Conservation (phyloP, 2,113 vertebrate genomes). For the Puma concolor region DNA sequence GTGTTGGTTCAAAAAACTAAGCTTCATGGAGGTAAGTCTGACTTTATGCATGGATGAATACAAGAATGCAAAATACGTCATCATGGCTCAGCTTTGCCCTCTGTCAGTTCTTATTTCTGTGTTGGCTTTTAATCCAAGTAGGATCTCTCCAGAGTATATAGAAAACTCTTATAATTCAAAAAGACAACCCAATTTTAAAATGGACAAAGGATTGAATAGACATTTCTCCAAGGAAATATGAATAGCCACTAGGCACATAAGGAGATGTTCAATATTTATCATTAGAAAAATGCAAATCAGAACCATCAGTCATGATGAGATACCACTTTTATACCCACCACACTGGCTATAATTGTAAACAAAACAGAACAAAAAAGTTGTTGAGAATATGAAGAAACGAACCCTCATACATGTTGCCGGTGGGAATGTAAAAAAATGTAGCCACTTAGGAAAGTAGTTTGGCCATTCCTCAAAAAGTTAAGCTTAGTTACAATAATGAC, state of each 20-base stretch:
- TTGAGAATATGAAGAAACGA: not conserved
- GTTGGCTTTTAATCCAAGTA: not conserved
- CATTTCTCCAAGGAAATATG: not conserved
- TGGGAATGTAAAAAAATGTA: not conserved
- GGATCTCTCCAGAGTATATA: not conserved
- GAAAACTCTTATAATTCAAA: not conserved
- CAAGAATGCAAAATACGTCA: not conserved
- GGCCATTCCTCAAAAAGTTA: not conserved
- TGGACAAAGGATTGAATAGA: not conserved
- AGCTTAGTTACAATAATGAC: not conserved
- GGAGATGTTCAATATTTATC: not conserved
- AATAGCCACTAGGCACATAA: not conserved
- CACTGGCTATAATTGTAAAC: not conserved
- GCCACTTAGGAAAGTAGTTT: not conserved
- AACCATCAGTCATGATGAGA: not conserved
- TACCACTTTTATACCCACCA: not conserved
- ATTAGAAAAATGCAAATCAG: conserved; percentile 13
- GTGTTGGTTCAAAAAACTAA: not conserved
- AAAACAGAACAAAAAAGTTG: not conserved
- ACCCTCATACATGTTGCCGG: not conserved
- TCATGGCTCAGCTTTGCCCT: not conserved
- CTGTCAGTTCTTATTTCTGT: not conserved
- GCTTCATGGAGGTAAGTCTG: not conserved
- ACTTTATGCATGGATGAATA: not conserved
- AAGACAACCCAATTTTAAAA: not conserved